phyloP scores from a whole-genome alignment of 2,888 invertebrate species.

The Blera fallax region DNA sequence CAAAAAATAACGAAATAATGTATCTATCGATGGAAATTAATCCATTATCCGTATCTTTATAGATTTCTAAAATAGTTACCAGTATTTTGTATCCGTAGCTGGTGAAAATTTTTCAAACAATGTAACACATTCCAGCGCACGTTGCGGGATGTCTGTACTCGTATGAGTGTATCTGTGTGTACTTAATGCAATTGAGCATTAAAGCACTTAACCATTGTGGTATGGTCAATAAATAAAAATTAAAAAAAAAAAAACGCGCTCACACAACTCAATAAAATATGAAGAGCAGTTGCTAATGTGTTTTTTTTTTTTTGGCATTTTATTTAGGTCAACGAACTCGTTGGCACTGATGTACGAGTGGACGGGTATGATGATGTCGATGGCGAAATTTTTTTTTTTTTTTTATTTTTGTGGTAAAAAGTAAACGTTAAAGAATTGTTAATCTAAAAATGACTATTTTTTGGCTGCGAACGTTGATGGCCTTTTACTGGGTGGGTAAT shows the following conservation, averaged over 20 bases:
- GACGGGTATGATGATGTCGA: not conserved
- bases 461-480: not conserved
- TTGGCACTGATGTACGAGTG: too few species aligned
- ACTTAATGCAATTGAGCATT: slow-evolving; percentile 39
- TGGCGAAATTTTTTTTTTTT: slow-evolving; percentile 22
- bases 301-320: slow-evolving; percentile 7
- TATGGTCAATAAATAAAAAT: not conserved
- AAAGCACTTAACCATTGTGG: slow-evolving; percentile 25
- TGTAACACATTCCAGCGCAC: not conserved
- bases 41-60: slow-evolving; percentile 15
- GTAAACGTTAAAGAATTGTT: slow-evolving; percentile 22
- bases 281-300: not conserved
- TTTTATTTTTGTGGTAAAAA: slow-evolving; percentile 12
- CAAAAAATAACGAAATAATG: too few species aligned
- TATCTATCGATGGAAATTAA: too few species aligned
- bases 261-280: slow-evolving; percentile 34
- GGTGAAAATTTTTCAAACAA: slow-evolving; percentile 11
- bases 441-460: slow-evolving; percentile 31
- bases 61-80: slow-evolving; percentile 31
- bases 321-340: slow-evolving; percentile 46
- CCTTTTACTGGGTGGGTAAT: not conserved
- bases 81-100: not conserved
- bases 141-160: not conserved
- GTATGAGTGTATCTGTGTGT: not conserved
- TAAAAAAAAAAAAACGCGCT: not conserved